Conservation (phyloP, 2,797 vertebrate species). For the Mormyrops attenuatus region DNA sequence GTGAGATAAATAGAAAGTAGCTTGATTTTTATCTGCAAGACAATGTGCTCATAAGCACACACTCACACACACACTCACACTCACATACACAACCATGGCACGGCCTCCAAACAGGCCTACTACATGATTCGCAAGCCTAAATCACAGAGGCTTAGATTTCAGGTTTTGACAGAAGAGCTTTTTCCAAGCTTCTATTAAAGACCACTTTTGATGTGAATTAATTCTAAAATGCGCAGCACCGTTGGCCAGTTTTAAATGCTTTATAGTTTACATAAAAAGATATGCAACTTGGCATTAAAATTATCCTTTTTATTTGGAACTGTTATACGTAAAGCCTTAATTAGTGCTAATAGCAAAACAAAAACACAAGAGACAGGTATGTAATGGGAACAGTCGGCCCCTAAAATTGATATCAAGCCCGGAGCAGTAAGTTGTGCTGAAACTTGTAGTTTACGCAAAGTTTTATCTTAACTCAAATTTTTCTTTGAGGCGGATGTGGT, state of each 20-base stretch:
- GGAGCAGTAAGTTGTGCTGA: background rate
- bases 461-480: background rate
- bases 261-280: background rate
- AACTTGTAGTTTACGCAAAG: background rate
- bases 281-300: background rate
- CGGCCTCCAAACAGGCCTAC: background rate
- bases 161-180: background rate
- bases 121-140: background rate
- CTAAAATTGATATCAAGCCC: background rate
- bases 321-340: background rate
- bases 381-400: background rate
- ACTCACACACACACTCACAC: background rate
- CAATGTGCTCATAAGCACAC: constrained; percentile 13
- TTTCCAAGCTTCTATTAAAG: background rate
- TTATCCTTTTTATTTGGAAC: background rate
- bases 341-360: background rate
- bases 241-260: too few species aligned
- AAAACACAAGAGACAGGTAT: background rate
- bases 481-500: background rate
- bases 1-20: constrained; percentile 23
- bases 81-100: background rate
- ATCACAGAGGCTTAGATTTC: background rate
- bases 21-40: background rate
- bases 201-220: background rate
- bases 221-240: background rate